Conservation (phyloP, 2,797 vertebrate genomes). For the Aphelocoma californica region DNA sequence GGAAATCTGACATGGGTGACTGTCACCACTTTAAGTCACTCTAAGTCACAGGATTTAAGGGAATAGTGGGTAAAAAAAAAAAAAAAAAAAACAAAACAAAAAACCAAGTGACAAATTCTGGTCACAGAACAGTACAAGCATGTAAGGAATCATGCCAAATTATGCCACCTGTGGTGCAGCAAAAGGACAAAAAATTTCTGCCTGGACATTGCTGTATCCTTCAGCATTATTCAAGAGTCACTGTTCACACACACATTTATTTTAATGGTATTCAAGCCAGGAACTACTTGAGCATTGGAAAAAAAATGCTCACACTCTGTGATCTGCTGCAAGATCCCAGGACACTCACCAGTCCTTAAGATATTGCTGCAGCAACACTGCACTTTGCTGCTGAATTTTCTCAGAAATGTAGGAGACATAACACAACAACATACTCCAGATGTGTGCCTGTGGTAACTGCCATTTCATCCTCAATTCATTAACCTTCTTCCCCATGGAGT, state of each 20-base stretch:
- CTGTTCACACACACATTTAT: not conserved
- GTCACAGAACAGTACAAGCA: not conserved
- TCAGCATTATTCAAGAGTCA: not conserved
- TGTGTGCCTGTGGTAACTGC: not conserved
- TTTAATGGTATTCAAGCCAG: not conserved
- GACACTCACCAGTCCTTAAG: fast-evolving
- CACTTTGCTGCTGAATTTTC: not conserved
- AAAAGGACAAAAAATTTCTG: not conserved
- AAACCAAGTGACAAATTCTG: not conserved
- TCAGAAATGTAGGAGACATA: not conserved
- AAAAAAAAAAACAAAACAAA: too few species aligned
- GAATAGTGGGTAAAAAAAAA: not conserved
- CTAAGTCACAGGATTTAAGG: not conserved
- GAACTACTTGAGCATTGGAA: not conserved
- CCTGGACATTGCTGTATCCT: not conserved
- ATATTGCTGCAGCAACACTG: not conserved
- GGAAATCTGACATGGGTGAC: not conserved
- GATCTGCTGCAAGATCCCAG: not conserved
- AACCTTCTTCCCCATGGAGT: not conserved
- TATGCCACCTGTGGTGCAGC: not conserved
- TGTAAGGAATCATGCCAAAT: not conserved
- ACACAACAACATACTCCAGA: not conserved
- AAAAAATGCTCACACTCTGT: fast-evolving
- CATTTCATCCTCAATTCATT: not conserved
- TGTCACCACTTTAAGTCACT: not conserved